Percentiles rank a stretch among this genome's conserved stretches.
phyloP scores from a whole-genome alignment of 2,888 invertebrate species.

The Aspidiotus rigidus region DNA sequence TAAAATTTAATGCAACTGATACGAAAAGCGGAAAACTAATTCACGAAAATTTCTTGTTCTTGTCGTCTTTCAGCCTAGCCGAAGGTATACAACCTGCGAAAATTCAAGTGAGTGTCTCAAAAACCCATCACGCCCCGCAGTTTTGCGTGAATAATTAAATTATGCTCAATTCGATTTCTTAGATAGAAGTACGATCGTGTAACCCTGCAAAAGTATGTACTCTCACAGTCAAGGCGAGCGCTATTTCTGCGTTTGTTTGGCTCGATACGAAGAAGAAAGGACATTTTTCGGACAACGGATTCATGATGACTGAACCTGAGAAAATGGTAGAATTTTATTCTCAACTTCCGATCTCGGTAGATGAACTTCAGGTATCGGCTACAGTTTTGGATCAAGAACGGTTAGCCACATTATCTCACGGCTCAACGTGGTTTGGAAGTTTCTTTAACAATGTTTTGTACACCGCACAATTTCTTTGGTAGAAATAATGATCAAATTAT shows the following conservation, averaged over 20 bases:
- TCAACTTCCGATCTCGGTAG: neutral
- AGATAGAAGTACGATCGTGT: conserved; percentile 38
- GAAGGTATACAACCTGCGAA: conserved; percentile 35
- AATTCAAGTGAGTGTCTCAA: conserved; percentile 34
- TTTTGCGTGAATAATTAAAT: no score
- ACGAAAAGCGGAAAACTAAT: conserved; percentile 7
- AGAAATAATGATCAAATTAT: neutral
- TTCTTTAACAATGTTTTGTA: neutral
- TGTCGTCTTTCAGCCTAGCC: conserved; percentile 49
- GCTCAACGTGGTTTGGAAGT: neutral
- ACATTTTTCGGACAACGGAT: conserved; percentile 67
- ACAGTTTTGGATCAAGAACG: conserved; percentile 11
- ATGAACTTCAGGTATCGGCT: conserved; percentile 1
- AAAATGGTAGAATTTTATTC: conserved; percentile 9
- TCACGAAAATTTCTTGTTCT: conserved; percentile 61
- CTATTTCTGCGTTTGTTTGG: conserved; percentile 61
- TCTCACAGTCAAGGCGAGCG: conserved; percentile 46
- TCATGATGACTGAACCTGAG: conserved; percentile 41
- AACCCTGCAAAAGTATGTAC: conserved; percentile 39
- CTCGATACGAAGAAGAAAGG: conserved; percentile 52
- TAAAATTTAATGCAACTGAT: conserved; percentile 6
- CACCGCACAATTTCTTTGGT: neutral
- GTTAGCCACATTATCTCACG: neutral
- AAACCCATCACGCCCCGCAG: no score
- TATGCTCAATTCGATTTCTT: conserved; percentile 32